Evolutionary conservation across 2,797 vertebrate species (phyloP), one percentile per base, ranked within the genome.

Genomic region (Cryptoprocta ferox): DNA sequence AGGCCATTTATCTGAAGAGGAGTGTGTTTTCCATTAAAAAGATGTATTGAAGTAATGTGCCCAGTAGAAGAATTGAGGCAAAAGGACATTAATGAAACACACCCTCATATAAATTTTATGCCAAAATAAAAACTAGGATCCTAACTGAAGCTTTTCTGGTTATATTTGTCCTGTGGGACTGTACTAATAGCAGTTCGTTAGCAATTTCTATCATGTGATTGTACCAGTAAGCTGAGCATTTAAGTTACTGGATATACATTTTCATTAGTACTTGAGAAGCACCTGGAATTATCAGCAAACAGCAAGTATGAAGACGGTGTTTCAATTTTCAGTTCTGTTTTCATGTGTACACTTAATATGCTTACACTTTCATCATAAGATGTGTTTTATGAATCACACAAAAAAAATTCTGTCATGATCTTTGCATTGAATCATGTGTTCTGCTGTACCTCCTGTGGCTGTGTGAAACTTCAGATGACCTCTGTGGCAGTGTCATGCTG

Each of bases 41-140:
- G 32, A 79, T 37, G 88, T 83, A 61, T 24, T 71, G 42, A 95
- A 92, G 45, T 91, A 76, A 45, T 78, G 56, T 85, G 39, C 37
- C 50, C 50, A 26, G 15, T 50, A 94, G 13, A 66, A 87, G 28
- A 79, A 85, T 53, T 56, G 78, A 96, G 35, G 35, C 42, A 89
- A 96, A 96, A 84, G 93, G 59, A 61, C 13, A 24, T 92, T 84
- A 80, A 91, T 91, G 79, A 95, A 86, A 84, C 59, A 2, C 15
- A 6, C 81, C 63, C 30, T 88, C 53, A 48, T 86, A 37, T 89
- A 96, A 89, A 66, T 78, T 68, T 56, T 68, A n/a, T 63, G 4
- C 48, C 48, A 76, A 42, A 96, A 84, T 96, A 65, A 93, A 93
- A 84, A 18, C 21, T 85, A 37, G n/a, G 24, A 82, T 30, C 71